These are phyloP conservation scores for Sebastiscus albofasciatus DNA, from an alignment of 2,797 vertebrate genomes.

Conservation along the genomic window DNA sequence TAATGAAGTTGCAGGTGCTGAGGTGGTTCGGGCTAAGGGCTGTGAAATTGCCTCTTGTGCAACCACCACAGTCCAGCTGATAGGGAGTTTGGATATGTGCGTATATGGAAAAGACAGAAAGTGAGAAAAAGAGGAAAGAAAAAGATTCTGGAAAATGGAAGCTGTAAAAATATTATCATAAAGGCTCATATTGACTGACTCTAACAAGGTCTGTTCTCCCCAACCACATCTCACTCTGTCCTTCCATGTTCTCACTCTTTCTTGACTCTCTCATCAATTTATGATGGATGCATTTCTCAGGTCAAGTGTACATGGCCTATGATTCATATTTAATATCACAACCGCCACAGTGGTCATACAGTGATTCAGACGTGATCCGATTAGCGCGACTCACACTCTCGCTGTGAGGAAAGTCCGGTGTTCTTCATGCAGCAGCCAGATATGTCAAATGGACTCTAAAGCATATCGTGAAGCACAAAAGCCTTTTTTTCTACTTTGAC, in stretches of 20 bases:
- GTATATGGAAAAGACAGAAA: neutral
- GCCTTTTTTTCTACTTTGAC: neutral
- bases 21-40: slow-evolving; percentile 67
- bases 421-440: slow-evolving; percentile 2
- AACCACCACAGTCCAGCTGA: slow-evolving; percentile 32
- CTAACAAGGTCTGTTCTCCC: slow-evolving; percentile 7
- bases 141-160: slow-evolving; percentile 2
- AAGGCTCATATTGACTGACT: slow-evolving; percentile 6
- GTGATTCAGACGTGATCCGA: slow-evolving; percentile 30
- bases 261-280: slow-evolving; percentile 8
- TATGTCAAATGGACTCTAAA: slow-evolving; percentile 3
- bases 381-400: slow-evolving; percentile 23
- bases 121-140: neutral
- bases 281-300: slow-evolving; percentile 38
- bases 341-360: neutral
- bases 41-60: slow-evolving; percentile 81
- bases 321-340: slow-evolving; percentile 42
- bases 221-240: neutral
- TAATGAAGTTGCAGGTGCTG: slow-evolving; percentile 66
- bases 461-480: neutral
- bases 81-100: slow-evolving; percentile 23
- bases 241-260: slow-evolving; percentile 8
- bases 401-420: slow-evolving; percentile 2
- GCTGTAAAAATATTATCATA: neutral
- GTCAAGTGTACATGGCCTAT: slow-evolving; percentile 41